Evolutionary conservation across 2,797 vertebrate genomes (phyloP).

Genomic region (Myripristis murdjan): DNA sequence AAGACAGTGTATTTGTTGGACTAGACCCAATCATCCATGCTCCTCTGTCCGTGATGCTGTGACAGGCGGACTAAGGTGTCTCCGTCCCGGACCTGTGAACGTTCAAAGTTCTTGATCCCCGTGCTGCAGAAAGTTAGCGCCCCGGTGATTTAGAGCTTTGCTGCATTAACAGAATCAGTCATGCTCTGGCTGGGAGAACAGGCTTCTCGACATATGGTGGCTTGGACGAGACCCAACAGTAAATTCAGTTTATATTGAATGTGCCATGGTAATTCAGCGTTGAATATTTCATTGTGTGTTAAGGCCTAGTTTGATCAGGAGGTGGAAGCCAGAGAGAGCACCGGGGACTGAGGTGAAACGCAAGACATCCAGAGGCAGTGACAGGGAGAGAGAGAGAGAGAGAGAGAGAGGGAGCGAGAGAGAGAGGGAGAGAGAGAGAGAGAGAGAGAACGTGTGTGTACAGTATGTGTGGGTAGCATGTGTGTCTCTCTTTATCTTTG

Average conservation of each 20-base stretch:
- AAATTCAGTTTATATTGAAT: slow-evolving; percentile 83
- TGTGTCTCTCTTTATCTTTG: background rate
- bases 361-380: slow-evolving; percentile 43
- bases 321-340: slow-evolving; percentile 56
- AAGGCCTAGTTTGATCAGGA: slow-evolving; percentile 68
- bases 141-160: slow-evolving; percentile 77
- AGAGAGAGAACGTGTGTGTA: background rate
- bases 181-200: slow-evolving; percentile 65
- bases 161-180: slow-evolving; percentile 83
- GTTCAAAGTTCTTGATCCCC: slow-evolving; percentile 62
- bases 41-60: too few relatives aligned
- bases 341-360: slow-evolving; percentile 50
- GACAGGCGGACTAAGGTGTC: slow-evolving; percentile 18
- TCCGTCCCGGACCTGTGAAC: slow-evolving; percentile 36
- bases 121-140: slow-evolving; percentile 55
- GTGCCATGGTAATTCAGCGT: slow-evolving; percentile 77
- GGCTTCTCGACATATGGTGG: slow-evolving; percentile 74
- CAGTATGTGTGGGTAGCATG: background rate
- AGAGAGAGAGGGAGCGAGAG: slow-evolving; percentile 6
- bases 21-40: too few relatives aligned
- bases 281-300: slow-evolving; percentile 78
- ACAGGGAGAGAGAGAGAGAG: slow-evolving; percentile 22
- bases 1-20: background rate
- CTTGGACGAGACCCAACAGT: slow-evolving; percentile 76
- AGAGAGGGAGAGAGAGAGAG: background rate